Percentiles rank a stretch among this genome's conserved stretches.
Evolutionary conservation across 2,797 vertebrate species (phyloP).

Genomic region (Pseudocheirus occidentalis): DNA sequence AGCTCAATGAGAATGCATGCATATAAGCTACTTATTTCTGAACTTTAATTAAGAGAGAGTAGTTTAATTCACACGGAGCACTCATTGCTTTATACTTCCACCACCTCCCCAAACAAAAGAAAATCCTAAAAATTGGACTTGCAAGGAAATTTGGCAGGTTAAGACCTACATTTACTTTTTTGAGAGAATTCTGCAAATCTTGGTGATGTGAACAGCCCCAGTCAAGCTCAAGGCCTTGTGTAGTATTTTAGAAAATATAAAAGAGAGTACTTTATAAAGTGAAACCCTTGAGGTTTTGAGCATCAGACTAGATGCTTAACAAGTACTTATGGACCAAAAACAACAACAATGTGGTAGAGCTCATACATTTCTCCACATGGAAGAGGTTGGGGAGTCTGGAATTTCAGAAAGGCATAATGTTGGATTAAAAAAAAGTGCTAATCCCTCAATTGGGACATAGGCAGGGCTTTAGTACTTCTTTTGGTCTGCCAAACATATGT

Average conservation of each 20-base stretch:
- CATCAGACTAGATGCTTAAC: no score
- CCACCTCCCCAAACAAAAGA: no score
- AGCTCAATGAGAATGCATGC: neutral
- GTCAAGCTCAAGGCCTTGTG: neutral
- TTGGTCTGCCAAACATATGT: no score
- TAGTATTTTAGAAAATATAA: neutral
- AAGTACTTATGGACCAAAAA: no score
- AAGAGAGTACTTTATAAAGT: neutral
- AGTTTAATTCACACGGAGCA: neutral
- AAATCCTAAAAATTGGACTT: neutral
- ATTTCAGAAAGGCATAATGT: no score
- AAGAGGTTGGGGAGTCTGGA: no score
- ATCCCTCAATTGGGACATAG: no score
- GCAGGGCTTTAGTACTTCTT: no score
- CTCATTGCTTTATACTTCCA: neutral
- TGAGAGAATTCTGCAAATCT: neutral
- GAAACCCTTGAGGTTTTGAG: no score
- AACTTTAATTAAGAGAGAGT: neutral
- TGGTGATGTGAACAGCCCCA: neutral
- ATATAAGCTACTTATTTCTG: neutral
- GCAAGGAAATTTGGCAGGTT: neutral
- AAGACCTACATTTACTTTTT: neutral
- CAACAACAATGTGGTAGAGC: no score
- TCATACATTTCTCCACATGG: no score
- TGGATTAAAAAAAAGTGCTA: no score